Evolutionary conservation across 2,113 vertebrate genomes (phyloP), one percentile per base, ranked within the genome.

Genomic region (Craseonycteris thonglongyai): DNA sequence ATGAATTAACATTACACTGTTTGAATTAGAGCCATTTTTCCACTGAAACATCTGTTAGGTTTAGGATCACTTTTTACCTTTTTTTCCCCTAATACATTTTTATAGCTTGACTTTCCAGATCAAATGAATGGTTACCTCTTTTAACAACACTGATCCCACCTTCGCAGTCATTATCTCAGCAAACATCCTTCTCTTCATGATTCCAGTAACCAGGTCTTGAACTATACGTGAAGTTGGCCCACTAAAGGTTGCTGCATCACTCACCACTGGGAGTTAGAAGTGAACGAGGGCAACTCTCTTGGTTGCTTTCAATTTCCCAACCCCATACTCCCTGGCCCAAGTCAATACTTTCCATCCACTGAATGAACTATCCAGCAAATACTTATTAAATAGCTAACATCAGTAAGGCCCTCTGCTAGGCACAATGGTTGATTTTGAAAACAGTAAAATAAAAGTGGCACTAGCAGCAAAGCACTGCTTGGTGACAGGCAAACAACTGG

Each of bases 11-110:
- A 14, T 65, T 14, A 5, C 3, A 21, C 63, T 82, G 96, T 68
- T 28, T 87, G 80, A 40, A 95, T 89, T 79, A 88, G 71, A 93
- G 82, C 78, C 94, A 30, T 90, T 96, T 97, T 96, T 97, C 91
- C 95, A 95, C 90, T 69, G 78, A 26, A 94, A 88, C 81, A 96
- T 95, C 88, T 54, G 90, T 81, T 95, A 90, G 63, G 83, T 97
- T 95, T 88, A 96, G 47, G 95, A 91, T 96, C 92, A 95, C 94
- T 82, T 95, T 65, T 58, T 93, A 76, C 78, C 93, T 88, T 95
- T 76, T 38, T 24, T 10, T 30, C 59, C 85, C 51, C 28, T 24
- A 45, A 68, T 80, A 87, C 63, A 84, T 93, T 96, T 51, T 96
- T 94, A 86, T 76, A 90, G 63, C 63, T 91, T 91, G 76, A 90